phyloP scores from a whole-genome alignment of 2,113 vertebrate genomes.

The Phycodurus eques region DNA sequence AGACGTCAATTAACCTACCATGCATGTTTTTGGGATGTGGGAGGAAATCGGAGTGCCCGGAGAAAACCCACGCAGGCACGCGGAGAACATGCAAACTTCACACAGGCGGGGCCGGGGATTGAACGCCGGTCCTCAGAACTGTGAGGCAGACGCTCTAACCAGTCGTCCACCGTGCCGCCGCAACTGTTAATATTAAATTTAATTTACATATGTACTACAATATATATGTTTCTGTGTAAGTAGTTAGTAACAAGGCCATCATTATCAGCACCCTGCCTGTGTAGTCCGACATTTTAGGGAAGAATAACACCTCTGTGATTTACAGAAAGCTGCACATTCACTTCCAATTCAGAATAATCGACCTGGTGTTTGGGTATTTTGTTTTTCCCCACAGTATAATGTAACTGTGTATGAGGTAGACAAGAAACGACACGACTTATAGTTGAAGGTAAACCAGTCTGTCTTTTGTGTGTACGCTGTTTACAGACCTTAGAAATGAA shows the following conservation, averaged over 20 bases:
- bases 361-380: conserved; percentile 15
- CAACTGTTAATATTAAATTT: conserved; percentile 7
- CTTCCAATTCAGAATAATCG: conserved; percentile 17
- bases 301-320: background rate
- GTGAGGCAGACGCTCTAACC: too few relatives aligned
- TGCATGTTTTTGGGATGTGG: too few relatives aligned
- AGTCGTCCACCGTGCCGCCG: too few relatives aligned
- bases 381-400: conserved; percentile 44
- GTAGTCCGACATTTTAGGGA: background rate
- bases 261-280: background rate
- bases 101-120: too few relatives aligned
- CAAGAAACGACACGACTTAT: conserved; percentile 52
- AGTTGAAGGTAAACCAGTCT: conserved; percentile 27
- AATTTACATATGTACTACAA: conserved; percentile 9
- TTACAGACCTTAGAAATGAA: conserved; percentile 23
- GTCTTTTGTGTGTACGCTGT: conserved; percentile 3
- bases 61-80: too few relatives aligned
- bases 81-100: too few relatives aligned
- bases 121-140: too few relatives aligned
- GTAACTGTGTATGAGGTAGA: conserved; percentile 70
- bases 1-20: too few relatives aligned
- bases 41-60: too few relatives aligned
- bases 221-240: background rate
- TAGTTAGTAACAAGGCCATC: conserved; percentile 4
- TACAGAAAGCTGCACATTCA: conserved; percentile 10